Evolutionary conservation across 2,797 vertebrate species (phyloP), one percentile per base, ranked within the genome.

Genomic region (Silurus aristotelis): DNA sequence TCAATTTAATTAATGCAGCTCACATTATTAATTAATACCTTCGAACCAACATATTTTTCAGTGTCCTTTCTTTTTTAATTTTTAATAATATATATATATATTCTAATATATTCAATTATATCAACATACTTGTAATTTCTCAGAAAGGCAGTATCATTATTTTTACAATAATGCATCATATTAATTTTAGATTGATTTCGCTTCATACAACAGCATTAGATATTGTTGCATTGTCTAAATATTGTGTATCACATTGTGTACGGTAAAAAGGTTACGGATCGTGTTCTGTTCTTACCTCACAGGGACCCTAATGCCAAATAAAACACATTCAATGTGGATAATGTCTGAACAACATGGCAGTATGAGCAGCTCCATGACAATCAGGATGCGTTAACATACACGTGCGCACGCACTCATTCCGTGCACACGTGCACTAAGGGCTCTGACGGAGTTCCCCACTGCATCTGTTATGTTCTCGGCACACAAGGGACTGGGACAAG

Each of bases 391-490:
- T 10, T 7, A 8, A 13, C 20, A 9, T 17, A 64, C 61, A n/a
- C 66, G 13, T n/a, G 14, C 66, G 27, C 55, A 14, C 56, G 6
- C 56, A 43, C 81, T 10, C 19, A 6, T 20, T n/a, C 72, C 10
- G n/a, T 55, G n/a, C 25, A 5, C 55, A 46, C 25, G 15, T 20
- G 70, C 60, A 75, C 60, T 75, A 75, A 52, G 46, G 27, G 60
- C 72, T 76, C 38, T 55, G 46, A 66, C n/a, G 20, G 72, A 68
- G 56, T 63, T 43, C 81, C 73, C n/a, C 14, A 17, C 20, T 46
- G 61, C 78, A 67, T 78, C 63, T 3, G 66, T 58, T 64, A 84
- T 68, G 64, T 46, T 60, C 83, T 78, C 52, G 8, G 70, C 27
- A 75, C 82, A 63, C 70, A 75, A 7, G 43, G 56, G 60, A 61